phyloP scores from a whole-genome alignment of 1,140 invertebrate genomes.

The Ceratoteleas bidentatus region DNA sequence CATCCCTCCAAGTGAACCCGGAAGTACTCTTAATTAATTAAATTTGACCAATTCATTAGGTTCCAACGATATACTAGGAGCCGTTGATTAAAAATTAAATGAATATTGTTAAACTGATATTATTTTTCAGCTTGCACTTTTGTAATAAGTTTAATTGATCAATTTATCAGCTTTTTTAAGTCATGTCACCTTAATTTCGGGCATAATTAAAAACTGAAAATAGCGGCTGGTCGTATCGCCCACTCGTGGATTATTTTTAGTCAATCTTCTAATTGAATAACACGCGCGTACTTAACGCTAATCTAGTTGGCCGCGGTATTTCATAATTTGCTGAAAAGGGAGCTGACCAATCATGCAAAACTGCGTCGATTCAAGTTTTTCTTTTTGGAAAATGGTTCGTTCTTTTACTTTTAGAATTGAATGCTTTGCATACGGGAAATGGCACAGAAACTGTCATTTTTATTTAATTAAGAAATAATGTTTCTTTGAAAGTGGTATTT shows the following conservation, averaged over 20 bases:
- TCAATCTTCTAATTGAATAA: constrained; percentile 38
- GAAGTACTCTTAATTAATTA: too few relatives aligned
- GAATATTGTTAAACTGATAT: too few relatives aligned
- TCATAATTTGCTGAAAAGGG: constrained; percentile 37
- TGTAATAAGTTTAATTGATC: too few relatives aligned
- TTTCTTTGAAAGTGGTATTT: too few relatives aligned
- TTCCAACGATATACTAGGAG: too few relatives aligned
- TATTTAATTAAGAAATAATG: background rate
- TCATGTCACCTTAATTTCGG: too few relatives aligned
- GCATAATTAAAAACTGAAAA: constrained; percentile 18
- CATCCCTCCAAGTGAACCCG: too few relatives aligned
- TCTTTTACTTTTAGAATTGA: background rate
- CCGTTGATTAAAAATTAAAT: too few relatives aligned
- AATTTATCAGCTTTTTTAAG: too few relatives aligned
- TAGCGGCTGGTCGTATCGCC: constrained; percentile 22
- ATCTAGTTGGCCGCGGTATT: constrained; percentile 26
- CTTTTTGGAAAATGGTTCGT: background rate
- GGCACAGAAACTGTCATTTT: background rate
- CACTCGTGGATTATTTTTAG: constrained; percentile 37
- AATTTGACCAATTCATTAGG: too few relatives aligned
- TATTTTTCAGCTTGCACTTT: too few relatives aligned
- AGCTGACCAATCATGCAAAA: constrained; percentile 13
- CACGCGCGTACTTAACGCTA: constrained; percentile 36
- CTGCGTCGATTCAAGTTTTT: constrained; percentile 3
- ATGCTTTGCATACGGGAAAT: too few relatives aligned